Evolutionary conservation across 2,113 vertebrate species (phyloP).

Genomic region (Alaudala cheleensis): DNA sequence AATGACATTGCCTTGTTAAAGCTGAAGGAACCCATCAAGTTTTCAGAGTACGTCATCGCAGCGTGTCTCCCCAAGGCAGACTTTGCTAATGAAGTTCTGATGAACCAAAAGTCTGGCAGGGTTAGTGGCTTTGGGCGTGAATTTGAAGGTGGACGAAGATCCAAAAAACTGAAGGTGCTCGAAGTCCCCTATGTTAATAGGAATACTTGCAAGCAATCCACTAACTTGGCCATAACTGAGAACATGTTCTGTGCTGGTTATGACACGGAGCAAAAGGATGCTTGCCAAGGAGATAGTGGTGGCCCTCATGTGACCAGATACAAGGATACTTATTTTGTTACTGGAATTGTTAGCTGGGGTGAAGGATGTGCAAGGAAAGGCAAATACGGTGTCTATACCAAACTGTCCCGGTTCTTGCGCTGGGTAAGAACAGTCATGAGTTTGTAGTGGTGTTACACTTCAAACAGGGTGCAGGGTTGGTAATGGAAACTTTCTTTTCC

Average conservation of each 20-base stretch:
- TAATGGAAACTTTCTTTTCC: background rate
- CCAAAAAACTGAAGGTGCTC: background rate
- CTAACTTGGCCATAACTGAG: background rate
- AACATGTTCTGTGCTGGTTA: background rate
- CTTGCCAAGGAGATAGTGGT: background rate
- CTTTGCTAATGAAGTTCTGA: conserved; percentile 88
- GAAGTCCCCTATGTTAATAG: background rate
- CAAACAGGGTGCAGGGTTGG: too few relatives aligned
- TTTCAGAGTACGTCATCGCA: conserved; percentile 78
- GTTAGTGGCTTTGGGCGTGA: conserved; percentile 91
- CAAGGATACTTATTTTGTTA: background rate
- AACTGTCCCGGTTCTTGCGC: background rate
- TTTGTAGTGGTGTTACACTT: background rate
- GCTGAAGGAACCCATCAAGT: conserved; percentile 78
- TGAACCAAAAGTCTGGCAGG: conserved; percentile 74
- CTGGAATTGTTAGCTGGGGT: background rate
- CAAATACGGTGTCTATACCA: background rate
- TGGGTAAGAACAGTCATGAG: background rate
- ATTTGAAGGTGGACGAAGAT: background rate
- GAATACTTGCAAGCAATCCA: background rate
- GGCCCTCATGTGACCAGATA: background rate
- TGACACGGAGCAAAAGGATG: background rate
- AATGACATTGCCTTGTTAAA: conserved; percentile 91
- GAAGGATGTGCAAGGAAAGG: background rate
- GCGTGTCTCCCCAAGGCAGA: conserved; percentile 86